Percentiles rank a stretch among this genome's conserved stretches.
Evolutionary conservation across 2,888 invertebrate species (phyloP).

Genomic region (Ophion ventricosus): DNA sequence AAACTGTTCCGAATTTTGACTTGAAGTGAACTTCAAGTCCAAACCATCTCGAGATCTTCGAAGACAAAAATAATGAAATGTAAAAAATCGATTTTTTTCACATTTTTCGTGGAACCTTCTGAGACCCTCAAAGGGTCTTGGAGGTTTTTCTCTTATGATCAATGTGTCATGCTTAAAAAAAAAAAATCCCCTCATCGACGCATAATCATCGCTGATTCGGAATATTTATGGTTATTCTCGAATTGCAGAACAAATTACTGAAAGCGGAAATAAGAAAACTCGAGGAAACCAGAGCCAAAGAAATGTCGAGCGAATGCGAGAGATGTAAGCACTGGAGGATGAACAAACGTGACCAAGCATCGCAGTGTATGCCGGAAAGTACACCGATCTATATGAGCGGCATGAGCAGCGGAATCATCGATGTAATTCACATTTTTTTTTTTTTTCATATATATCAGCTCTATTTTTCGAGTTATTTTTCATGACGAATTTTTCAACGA

Average conservation of each 20-base stretch:
- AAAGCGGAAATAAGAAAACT: constrained; percentile 71
- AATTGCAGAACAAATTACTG: constrained; percentile 68
- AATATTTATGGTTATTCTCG: background rate
- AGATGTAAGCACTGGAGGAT: constrained; percentile 70
- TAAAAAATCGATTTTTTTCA: background rate
- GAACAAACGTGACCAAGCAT: constrained; percentile 72
- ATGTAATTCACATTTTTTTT: constrained; percentile 70
- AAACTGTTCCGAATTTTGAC: no score
- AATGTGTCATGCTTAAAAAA: background rate
- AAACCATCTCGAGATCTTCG: no score
- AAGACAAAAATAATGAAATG: background rate
- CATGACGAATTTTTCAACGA: background rate
- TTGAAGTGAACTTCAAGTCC: no score
- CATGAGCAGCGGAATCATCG: constrained; percentile 72
- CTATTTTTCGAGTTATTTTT: background rate
- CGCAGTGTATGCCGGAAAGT: constrained; percentile 74
- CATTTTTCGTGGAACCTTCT: background rate
- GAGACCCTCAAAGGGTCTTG: background rate
- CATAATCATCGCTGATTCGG: background rate
- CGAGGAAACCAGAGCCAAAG: constrained; percentile 67
- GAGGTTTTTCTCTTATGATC: background rate
- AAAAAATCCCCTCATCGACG: background rate
- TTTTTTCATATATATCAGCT: background rate
- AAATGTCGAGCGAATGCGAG: constrained; percentile 73
- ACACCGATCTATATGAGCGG: constrained; percentile 66